These are phyloP conservation scores for Anolis sagrei DNA, from an alignment of 2,113 vertebrate genomes.

Conservation along the genomic window DNA sequence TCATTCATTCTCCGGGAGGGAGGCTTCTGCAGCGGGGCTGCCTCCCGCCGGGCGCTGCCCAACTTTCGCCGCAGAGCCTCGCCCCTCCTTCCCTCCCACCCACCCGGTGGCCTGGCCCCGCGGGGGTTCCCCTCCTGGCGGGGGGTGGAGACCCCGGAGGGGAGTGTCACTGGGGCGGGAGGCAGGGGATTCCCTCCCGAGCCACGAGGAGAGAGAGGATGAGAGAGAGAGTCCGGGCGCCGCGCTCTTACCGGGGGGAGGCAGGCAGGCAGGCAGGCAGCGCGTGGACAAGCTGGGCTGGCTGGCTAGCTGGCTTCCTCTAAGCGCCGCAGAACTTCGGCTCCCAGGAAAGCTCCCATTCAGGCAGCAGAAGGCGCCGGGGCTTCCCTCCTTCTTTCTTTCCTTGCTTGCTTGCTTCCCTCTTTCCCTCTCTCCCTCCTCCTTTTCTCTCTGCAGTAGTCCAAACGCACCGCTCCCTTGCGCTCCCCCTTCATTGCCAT, in stretches of 20 bases:
- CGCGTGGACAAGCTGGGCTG: no score
- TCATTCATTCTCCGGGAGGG: no score
- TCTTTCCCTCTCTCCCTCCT: constrained; percentile 16
- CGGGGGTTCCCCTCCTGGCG: not conserved
- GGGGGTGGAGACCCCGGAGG: not conserved
- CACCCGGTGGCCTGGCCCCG: not conserved
- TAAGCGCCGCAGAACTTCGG: constrained; percentile 29
- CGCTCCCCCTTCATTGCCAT: constrained; percentile 50
- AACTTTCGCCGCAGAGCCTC: not conserved
- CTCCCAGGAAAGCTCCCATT: constrained; percentile 2
- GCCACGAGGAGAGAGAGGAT: no score
- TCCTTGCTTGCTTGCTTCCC: constrained; percentile 15
- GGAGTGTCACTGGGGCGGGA: not conserved
- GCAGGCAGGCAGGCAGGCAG: no score
- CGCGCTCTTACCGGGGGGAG: no score
- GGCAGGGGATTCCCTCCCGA: not conserved
- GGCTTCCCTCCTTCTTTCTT: constrained; percentile 8
- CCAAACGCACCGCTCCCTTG: constrained; percentile 28
- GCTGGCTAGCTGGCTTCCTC: not conserved
- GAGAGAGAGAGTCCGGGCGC: no score
- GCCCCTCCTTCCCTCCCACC: no score
- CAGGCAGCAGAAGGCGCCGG: not conserved
- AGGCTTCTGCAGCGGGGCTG: not conserved
- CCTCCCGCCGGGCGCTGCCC: not conserved
- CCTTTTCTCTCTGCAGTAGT: constrained; percentile 55